A percentile compares a stretch with the other conserved stretches of the same genome.
Conservation (phyloP, 2,888 invertebrate species). For the Anodontia alba region DNA sequence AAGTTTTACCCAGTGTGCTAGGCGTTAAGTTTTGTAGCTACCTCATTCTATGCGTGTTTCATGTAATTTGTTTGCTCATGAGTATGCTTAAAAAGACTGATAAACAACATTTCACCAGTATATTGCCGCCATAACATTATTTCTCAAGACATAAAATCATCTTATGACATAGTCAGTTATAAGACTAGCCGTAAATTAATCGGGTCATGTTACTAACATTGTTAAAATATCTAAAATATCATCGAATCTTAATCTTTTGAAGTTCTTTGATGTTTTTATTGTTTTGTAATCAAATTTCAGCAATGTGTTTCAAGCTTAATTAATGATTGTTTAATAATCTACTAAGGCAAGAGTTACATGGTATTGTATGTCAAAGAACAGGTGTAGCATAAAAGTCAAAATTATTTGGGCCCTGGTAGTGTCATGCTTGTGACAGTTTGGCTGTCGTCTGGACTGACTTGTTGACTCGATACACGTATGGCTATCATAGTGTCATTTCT, state of each 20-base stretch:
- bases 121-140: too few relatives aligned
- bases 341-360: conserved; percentile 3
- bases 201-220: background rate
- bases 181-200: background rate
- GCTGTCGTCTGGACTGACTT: background rate
- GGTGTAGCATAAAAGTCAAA: background rate
- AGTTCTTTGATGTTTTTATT: conserved; percentile 19
- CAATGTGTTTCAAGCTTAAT: conserved; percentile 14
- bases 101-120: too few relatives aligned
- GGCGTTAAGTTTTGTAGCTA: too few relatives aligned
- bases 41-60: too few relatives aligned
- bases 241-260: conserved; percentile 18
- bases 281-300: conserved; percentile 18
- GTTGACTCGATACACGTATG: background rate
- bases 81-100: too few relatives aligned
- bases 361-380: conserved; percentile 2
- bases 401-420: conserved; percentile 3
- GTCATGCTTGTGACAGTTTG: background rate
- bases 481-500: too few relatives aligned
- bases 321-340: conserved; percentile 10
- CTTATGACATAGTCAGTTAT: background rate
- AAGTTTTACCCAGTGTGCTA: too few relatives aligned
- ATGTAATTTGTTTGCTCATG: too few relatives aligned
- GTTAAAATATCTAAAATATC: background rate
- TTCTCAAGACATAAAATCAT: too few relatives aligned